phyloP scores from a whole-genome alignment of 2,888 invertebrate genomes.

The Pteria penguin region DNA sequence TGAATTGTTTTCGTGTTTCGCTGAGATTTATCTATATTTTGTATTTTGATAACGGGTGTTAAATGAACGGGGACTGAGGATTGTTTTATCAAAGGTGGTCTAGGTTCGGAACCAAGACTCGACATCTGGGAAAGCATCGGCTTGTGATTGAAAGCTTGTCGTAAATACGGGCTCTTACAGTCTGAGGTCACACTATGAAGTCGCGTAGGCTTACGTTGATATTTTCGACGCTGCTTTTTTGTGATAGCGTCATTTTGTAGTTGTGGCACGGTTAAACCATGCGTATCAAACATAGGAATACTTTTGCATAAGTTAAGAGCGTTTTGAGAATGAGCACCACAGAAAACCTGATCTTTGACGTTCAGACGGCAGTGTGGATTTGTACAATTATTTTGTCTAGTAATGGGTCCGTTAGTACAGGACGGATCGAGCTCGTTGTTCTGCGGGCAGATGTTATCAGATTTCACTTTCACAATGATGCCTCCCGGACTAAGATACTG shows the following conservation, averaged over 20 bases:
- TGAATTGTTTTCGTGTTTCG: slow-evolving; percentile 6
- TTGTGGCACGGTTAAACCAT: slow-evolving; percentile 10
- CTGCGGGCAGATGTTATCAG: slow-evolving; percentile 42
- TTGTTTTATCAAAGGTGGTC: slow-evolving; percentile 23
- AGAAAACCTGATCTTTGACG: neutral
- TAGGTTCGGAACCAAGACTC: slow-evolving; percentile 17
- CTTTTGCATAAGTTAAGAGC: slow-evolving; percentile 38
- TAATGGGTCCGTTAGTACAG: neutral
- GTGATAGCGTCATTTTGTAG: neutral
- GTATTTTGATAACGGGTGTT: slow-evolving; percentile 43
- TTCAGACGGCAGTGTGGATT: slow-evolving; percentile 34
- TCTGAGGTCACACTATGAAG: slow-evolving; percentile 26
- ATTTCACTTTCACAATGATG: slow-evolving; percentile 41
- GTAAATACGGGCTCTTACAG: slow-evolving; percentile 12
- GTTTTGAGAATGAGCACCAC: slow-evolving; percentile 33
- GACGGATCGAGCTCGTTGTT: slow-evolving; percentile 38
- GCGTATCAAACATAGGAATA: slow-evolving; percentile 37
- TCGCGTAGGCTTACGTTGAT: neutral
- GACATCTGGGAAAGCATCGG: neutral
- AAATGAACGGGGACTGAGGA: slow-evolving; percentile 28
- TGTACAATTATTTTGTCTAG: slow-evolving; percentile 25
- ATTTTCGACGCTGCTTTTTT: neutral
- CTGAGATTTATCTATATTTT: slow-evolving; percentile 41
- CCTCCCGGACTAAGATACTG: slow-evolving; percentile 37
- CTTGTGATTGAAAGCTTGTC: neutral